Conservation (phyloP, 2,797 vertebrate genomes). For the Xenopus petersii region DNA sequence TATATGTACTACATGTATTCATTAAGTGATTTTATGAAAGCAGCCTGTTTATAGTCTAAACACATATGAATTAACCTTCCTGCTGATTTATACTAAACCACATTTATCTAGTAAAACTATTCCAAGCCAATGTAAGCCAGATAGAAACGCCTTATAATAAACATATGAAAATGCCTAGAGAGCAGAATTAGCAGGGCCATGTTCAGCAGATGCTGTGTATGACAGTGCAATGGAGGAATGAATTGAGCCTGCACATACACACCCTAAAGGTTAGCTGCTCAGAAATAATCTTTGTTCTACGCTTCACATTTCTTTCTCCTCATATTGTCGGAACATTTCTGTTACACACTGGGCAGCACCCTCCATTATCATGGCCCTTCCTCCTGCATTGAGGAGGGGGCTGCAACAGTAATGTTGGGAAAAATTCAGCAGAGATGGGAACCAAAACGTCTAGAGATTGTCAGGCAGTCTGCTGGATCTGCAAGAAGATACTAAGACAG, state of each 20-base stretch:
- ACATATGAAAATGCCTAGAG: neutral
- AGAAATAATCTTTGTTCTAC: slow-evolving; percentile 36
- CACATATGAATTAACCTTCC: too few species aligned
- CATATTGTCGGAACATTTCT: neutral
- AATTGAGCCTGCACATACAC: slow-evolving; percentile 29
- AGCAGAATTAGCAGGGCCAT: neutral
- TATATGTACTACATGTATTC: too few species aligned
- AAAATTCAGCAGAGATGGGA: slow-evolving; percentile 1
- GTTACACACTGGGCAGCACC: neutral
- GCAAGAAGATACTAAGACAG: slow-evolving; percentile 35
- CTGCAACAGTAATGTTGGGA: slow-evolving; percentile 6
- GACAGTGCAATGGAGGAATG: neutral
- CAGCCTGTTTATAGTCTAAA: too few species aligned
- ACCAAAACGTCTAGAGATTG: neutral
- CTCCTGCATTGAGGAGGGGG: slow-evolving; percentile 25
- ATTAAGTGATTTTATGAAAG: too few species aligned
- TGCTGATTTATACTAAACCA: too few species aligned
- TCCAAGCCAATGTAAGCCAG: too few species aligned
- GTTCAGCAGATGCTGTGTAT: neutral
- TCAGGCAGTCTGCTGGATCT: slow-evolving; percentile 25
- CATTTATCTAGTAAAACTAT: too few species aligned
- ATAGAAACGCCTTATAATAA: too few species aligned
- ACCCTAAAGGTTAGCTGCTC: slow-evolving; percentile 33
- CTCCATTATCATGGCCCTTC: neutral
- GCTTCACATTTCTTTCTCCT: neutral